phyloP scores from a whole-genome alignment of 1,140 invertebrate species.

The Drosophila kohkoa region DNA sequence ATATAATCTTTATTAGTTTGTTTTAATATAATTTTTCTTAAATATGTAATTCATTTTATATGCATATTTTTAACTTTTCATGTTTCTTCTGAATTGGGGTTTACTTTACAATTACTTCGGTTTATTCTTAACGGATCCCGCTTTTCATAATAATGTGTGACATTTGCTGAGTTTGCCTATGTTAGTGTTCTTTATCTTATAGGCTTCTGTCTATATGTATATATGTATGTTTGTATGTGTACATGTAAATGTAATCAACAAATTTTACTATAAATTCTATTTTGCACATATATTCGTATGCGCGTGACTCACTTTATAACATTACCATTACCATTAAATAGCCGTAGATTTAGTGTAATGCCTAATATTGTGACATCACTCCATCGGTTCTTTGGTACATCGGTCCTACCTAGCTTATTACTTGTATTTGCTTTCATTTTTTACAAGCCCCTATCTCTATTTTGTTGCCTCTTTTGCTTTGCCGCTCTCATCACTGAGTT shows the following conservation, averaged over 20 bases:
- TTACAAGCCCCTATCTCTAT: conserved; percentile 44
- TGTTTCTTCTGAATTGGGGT: conserved; percentile 69
- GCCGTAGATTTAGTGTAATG: conserved; percentile 33
- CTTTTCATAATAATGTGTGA: conserved; percentile 32
- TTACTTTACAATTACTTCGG: conserved; percentile 62
- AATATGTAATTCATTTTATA: conserved; percentile 76
- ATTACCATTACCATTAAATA: conserved; percentile 42
- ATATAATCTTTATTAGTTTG: conserved; percentile 82
- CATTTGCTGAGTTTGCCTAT: conserved; percentile 28
- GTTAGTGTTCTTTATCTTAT: conserved; percentile 36
- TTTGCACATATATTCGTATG: conserved; percentile 58
- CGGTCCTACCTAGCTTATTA: conserved; percentile 68
- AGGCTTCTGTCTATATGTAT: conserved; percentile 37
- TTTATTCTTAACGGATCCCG: conserved; percentile 58
- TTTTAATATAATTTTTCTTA: conserved; percentile 78
- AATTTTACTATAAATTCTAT: conserved; percentile 74
- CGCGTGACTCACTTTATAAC: conserved; percentile 31
- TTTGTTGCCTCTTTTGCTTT: conserved; percentile 11
- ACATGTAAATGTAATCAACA: conserved; percentile 74
- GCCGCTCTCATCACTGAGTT: conserved; percentile 22
- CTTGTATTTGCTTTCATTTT: conserved; percentile 57
- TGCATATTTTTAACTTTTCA: conserved; percentile 57
- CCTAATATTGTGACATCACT: conserved; percentile 18
- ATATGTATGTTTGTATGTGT: conserved; percentile 46
- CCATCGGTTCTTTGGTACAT: conserved; percentile 40